These are phyloP conservation scores for Dione juno DNA, from an alignment of 2,888 invertebrate species.

Conservation along the genomic window DNA sequence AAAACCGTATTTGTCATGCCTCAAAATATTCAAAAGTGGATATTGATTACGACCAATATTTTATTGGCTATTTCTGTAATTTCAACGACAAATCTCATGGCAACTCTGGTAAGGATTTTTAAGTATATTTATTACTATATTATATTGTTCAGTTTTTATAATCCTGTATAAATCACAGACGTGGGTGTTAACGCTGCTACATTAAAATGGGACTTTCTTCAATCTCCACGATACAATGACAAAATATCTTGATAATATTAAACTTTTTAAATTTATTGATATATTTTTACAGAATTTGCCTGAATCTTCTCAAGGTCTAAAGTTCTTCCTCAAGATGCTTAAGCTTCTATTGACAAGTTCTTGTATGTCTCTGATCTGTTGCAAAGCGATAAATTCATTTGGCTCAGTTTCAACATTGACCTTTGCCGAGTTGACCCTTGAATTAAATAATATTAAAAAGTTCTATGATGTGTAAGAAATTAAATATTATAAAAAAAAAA, in stretches of 20 bases:
- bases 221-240: no score
- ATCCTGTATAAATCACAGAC: no score
- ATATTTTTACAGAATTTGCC: slow-evolving; percentile 58
- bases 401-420: not conserved
- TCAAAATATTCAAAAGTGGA: slow-evolving; percentile 48
- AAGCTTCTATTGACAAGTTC: not conserved
- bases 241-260: no score
- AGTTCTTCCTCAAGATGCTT: slow-evolving; percentile 58
- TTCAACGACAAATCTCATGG: slow-evolving; percentile 65
- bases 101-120: slow-evolving; percentile 57
- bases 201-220: no score
- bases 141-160: no score
- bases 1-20: no score
- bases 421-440: not conserved
- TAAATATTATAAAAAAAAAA: no score
- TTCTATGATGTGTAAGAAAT: no score
- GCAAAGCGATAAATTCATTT: not conserved
- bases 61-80: slow-evolving; percentile 84
- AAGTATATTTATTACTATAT: not conserved
- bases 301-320: slow-evolving; percentile 71
- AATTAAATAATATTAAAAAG: not conserved
- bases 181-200: no score
- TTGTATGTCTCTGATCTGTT: not conserved
- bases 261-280: no score
- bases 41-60: slow-evolving; percentile 50